Base-by-base conservation (phyloP, 2,888 invertebrate genomes). In the Craniophora ligustri region DNA sequence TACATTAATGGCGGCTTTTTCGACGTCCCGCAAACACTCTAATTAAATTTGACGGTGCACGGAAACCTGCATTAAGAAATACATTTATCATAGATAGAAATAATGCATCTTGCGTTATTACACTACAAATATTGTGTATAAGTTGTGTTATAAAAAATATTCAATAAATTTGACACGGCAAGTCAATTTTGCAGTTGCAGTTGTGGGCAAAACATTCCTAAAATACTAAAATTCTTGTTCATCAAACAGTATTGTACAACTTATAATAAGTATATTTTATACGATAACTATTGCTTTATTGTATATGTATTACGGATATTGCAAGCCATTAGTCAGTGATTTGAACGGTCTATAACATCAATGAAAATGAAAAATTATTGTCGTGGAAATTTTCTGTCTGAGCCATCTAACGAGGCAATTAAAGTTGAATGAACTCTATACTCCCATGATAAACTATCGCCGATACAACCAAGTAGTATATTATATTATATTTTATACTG, bases 101-200 rank as follows among this genome's bases (percentile, higher is more conserved):
- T 47, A 46, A 44, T 8, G 15, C 13, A 35, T n/a, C n/a, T n/a
- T n/a, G n/a, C n/a, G n/a, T n/a, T n/a, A n/a, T n/a, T n/a, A n/a
- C n/a, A n/a, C n/a, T n/a, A n/a, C n/a, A 39, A 42, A 31, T 31
- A 34, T 18, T 55, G 19, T 48, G 14, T 5, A 19, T 7, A 36
- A 48, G 56, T 53, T 60, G 44, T 58, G 57, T n/a, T n/a, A n/a
- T 45, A 62, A 68, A 76, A 72, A 67, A 72, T 69, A 75, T 74
- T 70, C 58, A 61, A 69, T 67, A 70, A 66, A 67, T 77, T 78
- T 84, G 81, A 83, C 81, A 80, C 75, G 66, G 58, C n/a, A n/a
- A n/a, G n/a, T n/a, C n/a, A n/a, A n/a, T n/a, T n/a, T n/a, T n/a
- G n/a, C n/a, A n/a, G n/a, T n/a, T n/a, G n/a, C n/a, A n/a, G n/a